phyloP scores from a whole-genome alignment of 2,888 invertebrate genomes.

The Palloptera scutellata region DNA sequence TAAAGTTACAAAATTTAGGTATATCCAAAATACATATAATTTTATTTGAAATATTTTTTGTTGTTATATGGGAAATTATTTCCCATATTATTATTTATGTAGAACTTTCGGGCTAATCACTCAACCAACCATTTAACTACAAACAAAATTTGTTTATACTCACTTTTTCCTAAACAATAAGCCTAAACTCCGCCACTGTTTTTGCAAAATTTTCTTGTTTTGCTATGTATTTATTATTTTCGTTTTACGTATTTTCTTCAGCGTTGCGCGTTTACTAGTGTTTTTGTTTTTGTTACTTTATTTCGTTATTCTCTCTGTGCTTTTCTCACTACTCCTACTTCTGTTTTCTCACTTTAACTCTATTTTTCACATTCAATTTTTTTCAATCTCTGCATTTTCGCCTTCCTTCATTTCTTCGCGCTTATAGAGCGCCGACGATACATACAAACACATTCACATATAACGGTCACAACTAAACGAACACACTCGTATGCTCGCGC shows the following conservation, averaged over 20 bases:
- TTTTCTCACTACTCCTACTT: not conserved
- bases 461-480: slow-evolving; percentile 24
- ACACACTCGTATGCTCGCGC: slow-evolving; percentile 37
- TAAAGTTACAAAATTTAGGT: too few relatives aligned
- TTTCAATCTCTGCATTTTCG: slow-evolving; percentile 12
- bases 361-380: slow-evolving; percentile 13
- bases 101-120: too few relatives aligned
- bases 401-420: slow-evolving; percentile 41
- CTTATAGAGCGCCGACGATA: slow-evolving; percentile 41
- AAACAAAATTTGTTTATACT: too few relatives aligned
- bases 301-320: not conserved
- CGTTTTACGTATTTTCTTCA: not conserved
- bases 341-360: not conserved
- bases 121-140: too few relatives aligned
- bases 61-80: too few relatives aligned
- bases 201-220: slow-evolving; percentile 4
- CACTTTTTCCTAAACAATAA: too few relatives aligned
- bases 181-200: too few relatives aligned
- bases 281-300: slow-evolving; percentile 3
- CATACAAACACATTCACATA: slow-evolving; percentile 24
- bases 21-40: too few relatives aligned
- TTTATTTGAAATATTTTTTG: too few relatives aligned
- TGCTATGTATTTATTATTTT: slow-evolving; percentile 5
- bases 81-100: too few relatives aligned
- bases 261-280: not conserved